Evolutionary conservation across 2,888 invertebrate genomes (phyloP), one percentile per base, ranked within the genome.

Genomic region (Drosophila siamana): DNA sequence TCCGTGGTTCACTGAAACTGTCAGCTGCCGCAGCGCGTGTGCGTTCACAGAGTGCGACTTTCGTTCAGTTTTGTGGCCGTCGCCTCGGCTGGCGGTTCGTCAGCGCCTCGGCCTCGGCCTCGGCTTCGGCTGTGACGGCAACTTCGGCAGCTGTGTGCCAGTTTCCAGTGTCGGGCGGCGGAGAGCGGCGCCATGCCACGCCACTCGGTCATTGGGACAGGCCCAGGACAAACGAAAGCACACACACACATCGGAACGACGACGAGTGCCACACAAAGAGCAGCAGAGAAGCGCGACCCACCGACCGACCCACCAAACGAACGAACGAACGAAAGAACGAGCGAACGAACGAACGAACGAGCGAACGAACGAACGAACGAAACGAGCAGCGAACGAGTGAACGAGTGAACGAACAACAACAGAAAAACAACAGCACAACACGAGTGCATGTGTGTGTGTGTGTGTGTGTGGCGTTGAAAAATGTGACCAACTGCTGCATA

Each of bases 1-100:
- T 91, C 90, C 90, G 92, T 92, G 91, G 92, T 92, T 92, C 91
- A 90, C 91, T 92, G 90, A 91, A 91, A 92, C 92, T 92, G 92
- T 90, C 89, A 89, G 90, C 90, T 89, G 88, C 89, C 89, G 90
- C 83, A 82, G 78, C 78, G 69, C 86, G 85, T 86, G 83, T 82
- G 78, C 81, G 74, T 72, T 81, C 77, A 77, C 87, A 86, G 83
- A 91, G 90, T 88, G 82, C 80, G 77, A 87, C 85, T 81, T 90
- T 90, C 91, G 91, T 90, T 90, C 63, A 89, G 90, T 87, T 89
- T 51, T 38, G 13, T 30, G 22, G 50, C 40, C 13, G n/a, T 59
- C 40, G 40, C 22, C 0, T 16, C 9, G 26, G 26, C 13, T 22
- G 5, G 8, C 73, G 73, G 67, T 36, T 16, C 30, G 43, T 30